phyloP scores from a whole-genome alignment of 2,113 vertebrate genomes.

The Crotalus viridis region DNA sequence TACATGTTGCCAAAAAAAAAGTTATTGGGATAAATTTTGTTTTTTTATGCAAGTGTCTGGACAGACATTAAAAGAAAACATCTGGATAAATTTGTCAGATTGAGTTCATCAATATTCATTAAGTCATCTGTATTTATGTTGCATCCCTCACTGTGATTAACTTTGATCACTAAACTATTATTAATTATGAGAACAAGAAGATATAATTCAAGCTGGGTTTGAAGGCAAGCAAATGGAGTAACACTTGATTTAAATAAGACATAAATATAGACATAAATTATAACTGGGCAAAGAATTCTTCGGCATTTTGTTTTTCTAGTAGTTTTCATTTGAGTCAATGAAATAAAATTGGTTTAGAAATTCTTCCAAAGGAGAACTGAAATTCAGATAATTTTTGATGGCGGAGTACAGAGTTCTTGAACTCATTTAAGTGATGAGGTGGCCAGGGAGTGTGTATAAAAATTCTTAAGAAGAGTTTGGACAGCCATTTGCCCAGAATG shows the following conservation, averaged over 20 bases:
- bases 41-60: conserved; percentile 6
- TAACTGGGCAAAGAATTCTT: background rate
- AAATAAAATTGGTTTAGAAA: background rate
- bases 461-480: background rate
- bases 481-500: background rate
- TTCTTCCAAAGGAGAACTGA: background rate
- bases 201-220: background rate
- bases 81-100: conserved; percentile 9
- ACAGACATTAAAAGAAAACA: conserved; percentile 27
- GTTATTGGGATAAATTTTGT: conserved; percentile 5
- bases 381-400: background rate
- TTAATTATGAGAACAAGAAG: conserved; percentile 7
- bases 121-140: conserved; percentile 2
- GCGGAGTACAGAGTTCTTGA: background rate
- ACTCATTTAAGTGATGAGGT: background rate
- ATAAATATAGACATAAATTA: background rate
- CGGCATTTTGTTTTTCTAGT: background rate
- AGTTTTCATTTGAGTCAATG: background rate
- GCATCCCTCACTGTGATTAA: conserved; percentile 12
- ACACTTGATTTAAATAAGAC: background rate
- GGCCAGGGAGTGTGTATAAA: background rate
- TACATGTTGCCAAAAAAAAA: background rate
- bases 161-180: conserved; percentile 24
- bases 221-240: background rate
- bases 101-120: conserved; percentile 30